Base-by-base conservation (phyloP, 2,797 vertebrate genomes). In the Graptemys geographica region DNA sequence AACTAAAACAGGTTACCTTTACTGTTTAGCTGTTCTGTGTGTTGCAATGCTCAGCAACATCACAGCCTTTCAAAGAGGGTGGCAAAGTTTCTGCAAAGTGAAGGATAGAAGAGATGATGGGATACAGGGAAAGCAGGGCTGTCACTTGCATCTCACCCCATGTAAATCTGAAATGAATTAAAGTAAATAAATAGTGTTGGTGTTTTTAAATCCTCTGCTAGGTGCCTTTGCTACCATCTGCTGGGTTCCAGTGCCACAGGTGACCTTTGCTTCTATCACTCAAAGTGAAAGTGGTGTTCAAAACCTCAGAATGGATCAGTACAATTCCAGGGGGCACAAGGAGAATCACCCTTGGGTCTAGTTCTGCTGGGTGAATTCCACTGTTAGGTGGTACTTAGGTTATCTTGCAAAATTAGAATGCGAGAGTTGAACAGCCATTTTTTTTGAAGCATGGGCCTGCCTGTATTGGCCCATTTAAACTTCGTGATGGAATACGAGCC, bases 391-490 rank as follows among this genome's bases (percentile, higher is more conserved):
- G 57, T 81, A n/a, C 37, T 84, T 49, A 37, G 44, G 12, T n/a
- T 33, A 81, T 55, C 23, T 25, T 53, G 49, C 18, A 31, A 52
- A 55, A 21, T 81, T 55, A 13, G 51, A 51, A 55, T 81, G 79
- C 10, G 18, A 19, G 23, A n/a, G 51, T 55, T 55, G 31, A 52
- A 55, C 15, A n/a, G 27, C 49, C 19, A 7, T 81, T 6, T 41
- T 55, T n/a, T 44, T 23, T 10, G 47, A 55, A 52, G 41, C 37
- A 81, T 19, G 79, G 47, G 18, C 31, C 74, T 90, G 69, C 82
- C 28, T 84, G 84, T 25, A 86, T 3, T 31, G 52, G 41, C 33
- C 25, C 18, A 0, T 0, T 0, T 1, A 1, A 25, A 74, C 10
- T 25, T 5, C 2, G 12, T 44, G 1, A 0, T 23, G 19, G 51